These are phyloP conservation scores for Steinernema hermaphroditum DNA, from an alignment of 2,888 invertebrate species.

Conservation along the genomic window DNA sequence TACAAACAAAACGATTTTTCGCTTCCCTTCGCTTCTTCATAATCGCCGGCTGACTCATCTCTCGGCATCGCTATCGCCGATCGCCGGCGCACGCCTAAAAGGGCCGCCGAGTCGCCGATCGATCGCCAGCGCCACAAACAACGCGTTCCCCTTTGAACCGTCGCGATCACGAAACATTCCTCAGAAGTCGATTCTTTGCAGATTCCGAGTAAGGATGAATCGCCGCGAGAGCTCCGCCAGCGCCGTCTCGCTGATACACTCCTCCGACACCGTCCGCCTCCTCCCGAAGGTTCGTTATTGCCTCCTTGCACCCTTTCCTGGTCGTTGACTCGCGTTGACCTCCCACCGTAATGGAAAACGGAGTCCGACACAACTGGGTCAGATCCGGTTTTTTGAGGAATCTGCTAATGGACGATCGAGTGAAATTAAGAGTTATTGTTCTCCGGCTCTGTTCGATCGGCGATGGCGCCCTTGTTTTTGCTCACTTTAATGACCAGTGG, in stretches of 20 bases:
- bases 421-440: not conserved
- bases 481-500: no score
- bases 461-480: no score
- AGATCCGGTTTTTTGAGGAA: conserved; percentile 21
- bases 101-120: conserved; percentile 4
- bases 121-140: conserved; percentile 16
- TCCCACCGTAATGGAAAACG: not conserved
- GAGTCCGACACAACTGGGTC: conserved; percentile 16
- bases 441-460: no score
- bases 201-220: not conserved
- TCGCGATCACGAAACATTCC: not conserved
- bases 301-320: not conserved
- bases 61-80: not conserved
- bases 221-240: conserved; percentile 17
- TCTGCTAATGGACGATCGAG: conserved; percentile 22
- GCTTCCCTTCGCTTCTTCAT: conserved; percentile 28
- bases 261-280: conserved; percentile 15
- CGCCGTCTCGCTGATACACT: conserved; percentile 25
- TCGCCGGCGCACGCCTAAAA: conserved; percentile 4
- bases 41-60: conserved; percentile 20
- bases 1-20: conserved; percentile 22
- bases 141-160: not conserved
- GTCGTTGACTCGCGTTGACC: conserved; percentile 30
- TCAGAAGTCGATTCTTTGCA: no score
- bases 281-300: conserved; percentile 19